A percentile compares a stretch with the other conserved stretches of the same genome.
These are phyloP conservation scores for Drosophila atroscutellata DNA, from an alignment of 2,888 invertebrate species.

Conservation along the genomic window DNA sequence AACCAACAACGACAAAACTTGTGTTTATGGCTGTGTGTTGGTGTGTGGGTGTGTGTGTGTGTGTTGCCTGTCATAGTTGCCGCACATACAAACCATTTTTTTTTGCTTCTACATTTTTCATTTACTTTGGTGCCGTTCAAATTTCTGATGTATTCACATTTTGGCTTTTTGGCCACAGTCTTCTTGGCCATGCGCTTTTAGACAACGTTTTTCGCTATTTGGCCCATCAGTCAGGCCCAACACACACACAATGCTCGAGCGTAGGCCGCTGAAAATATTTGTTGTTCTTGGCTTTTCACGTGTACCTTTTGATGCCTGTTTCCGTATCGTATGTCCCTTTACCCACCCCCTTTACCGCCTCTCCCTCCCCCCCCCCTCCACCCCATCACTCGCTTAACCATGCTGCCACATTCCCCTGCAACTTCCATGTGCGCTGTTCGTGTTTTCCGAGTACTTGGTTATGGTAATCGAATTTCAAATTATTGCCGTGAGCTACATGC, in stretches of 20 bases:
- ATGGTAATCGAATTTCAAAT: conserved; percentile 83
- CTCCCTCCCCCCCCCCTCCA: neutral
- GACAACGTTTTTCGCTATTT: conserved; percentile 73
- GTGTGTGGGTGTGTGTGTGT: neutral
- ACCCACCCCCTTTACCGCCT: too few relatives aligned
- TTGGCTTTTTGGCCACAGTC: conserved; percentile 68
- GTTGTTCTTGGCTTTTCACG: conserved; percentile 36
- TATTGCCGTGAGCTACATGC: conserved; percentile 77
- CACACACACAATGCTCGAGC: conserved; percentile 17
- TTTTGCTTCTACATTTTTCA: conserved; percentile 4
- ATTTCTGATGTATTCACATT: conserved; percentile 72
- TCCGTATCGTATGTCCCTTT: conserved; percentile 6
- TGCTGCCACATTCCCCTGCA: neutral
- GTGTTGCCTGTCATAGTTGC: conserved; percentile 18
- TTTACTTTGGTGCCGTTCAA: conserved; percentile 53
- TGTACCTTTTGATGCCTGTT: conserved; percentile 15
- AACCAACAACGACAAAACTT: neutral
- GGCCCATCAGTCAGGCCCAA: conserved; percentile 38
- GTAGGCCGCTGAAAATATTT: conserved; percentile 29
- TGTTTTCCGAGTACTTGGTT: conserved; percentile 80
- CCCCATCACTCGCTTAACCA: too few relatives aligned
- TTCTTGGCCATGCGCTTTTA: conserved; percentile 59
- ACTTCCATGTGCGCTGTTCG: conserved; percentile 46
- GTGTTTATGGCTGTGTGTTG: neutral
- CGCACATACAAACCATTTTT: conserved; percentile 12